Conservation (phyloP, 2,888 invertebrate genomes). For the Merodon equestris region DNA sequence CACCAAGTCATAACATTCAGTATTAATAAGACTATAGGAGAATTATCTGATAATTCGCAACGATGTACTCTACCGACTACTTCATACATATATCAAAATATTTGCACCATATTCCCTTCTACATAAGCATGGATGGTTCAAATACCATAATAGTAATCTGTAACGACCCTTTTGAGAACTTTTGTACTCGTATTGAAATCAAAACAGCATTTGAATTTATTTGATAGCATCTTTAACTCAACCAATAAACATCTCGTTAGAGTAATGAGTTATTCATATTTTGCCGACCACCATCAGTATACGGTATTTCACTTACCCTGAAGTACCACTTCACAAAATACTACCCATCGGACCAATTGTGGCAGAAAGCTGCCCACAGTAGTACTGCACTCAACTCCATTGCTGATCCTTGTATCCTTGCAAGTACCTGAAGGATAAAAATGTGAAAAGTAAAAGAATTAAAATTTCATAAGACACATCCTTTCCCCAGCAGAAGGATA, state of each 20-base stretch:
- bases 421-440: background rate
- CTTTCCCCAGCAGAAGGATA: background rate
- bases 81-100: too few relatives aligned
- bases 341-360: constrained; percentile 16
- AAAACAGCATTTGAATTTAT: too few relatives aligned
- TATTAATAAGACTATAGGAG: too few relatives aligned
- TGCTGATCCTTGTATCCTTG: background rate
- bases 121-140: too few relatives aligned
- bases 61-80: too few relatives aligned
- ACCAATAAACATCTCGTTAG: background rate
- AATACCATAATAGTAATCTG: too few relatives aligned
- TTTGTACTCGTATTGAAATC: too few relatives aligned
- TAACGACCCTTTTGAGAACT: too few relatives aligned
- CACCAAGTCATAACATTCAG: too few relatives aligned
- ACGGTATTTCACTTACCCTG: background rate
- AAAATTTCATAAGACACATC: constrained; percentile 10
- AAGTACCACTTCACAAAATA: constrained; percentile 12
- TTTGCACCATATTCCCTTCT: too few relatives aligned
- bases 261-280: constrained; percentile 5
- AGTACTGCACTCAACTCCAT: background rate
- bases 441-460: constrained; percentile 12
- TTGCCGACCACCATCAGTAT: constrained; percentile 7
- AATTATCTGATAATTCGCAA: too few relatives aligned
- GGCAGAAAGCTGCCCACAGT: constrained; percentile 12
- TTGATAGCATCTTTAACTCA: background rate